Base-by-base conservation (phyloP, 2,113 vertebrate species). In the Phalacrocorax carbo region DNA sequence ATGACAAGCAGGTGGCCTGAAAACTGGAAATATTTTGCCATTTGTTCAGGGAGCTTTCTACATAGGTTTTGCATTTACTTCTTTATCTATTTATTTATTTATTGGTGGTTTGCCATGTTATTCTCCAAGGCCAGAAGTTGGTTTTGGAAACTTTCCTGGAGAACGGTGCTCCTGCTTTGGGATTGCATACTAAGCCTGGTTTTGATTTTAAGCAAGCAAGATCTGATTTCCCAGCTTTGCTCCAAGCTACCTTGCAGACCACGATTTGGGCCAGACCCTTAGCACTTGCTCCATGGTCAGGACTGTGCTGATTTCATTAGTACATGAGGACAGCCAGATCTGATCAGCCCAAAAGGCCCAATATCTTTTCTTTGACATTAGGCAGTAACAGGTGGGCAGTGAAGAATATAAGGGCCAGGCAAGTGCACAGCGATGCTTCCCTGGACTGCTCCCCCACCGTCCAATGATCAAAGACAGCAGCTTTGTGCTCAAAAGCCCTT, bases 21-120 rank as follows among this genome's bases (percentile, higher is more conserved):
- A 95, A 96, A 93, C 66, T 94, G 82, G 78, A 94, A 97, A 80
- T 85, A 96, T 70, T 90, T 72, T 90, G 70, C 87, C 94, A 83
- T 96, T 97, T 94, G 81, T 95, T 95, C 93, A 73, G 91, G 84
- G 81, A 95, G 54, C 83, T 95, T 95, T 97, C 94, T 93, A 89
- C 82, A 77, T 75, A 96, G 94, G 87, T 95, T 96, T 94, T 90
- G 86, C 81, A 89, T 96, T 95, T 95, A 89, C 71, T 95, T 82
- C 90, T 95, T 94, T 97, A 95, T 95, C 95, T 97, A 95, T 90
- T 94, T 97, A 94, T 95, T 96, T 97, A 94, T 97, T 97, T 95
- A 93, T 94, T 97, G 96, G 90, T 96, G 75, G 46, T 38, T 96
- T 95, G 96, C 96, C 96, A 97, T 96, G 64, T 91, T 95, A 95